A percentile compares a stretch with the other conserved stretches of the same genome.
Evolutionary conservation across 2,113 vertebrate species (phyloP).

Genomic region (Dicaeum eximium): DNA sequence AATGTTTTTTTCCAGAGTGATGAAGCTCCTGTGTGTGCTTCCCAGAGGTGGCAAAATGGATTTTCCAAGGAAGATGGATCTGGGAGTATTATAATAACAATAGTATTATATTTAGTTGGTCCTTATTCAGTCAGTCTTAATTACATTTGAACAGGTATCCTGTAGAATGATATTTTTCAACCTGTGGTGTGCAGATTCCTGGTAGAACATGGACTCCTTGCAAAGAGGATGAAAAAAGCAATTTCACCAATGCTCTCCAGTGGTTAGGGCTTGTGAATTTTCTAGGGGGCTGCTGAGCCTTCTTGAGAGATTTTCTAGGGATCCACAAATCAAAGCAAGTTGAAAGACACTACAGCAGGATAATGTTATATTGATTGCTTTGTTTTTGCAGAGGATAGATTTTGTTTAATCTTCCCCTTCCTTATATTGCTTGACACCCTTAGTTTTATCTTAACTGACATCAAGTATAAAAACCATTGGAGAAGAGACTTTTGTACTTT

Average conservation of each 20-base stretch:
- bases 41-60: not conserved
- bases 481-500: not conserved
- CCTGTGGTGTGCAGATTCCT: not conserved
- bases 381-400: conserved; percentile 62
- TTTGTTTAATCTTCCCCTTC: conserved; percentile 62
- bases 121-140: not conserved
- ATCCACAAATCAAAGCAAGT: conserved; percentile 44
- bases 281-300: not conserved
- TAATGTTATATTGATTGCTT: conserved; percentile 54
- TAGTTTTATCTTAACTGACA: conserved; percentile 39
- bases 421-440: conserved; percentile 25
- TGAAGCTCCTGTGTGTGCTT: not conserved
- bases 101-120: not conserved
- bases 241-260: not conserved
- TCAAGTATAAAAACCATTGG: not conserved
- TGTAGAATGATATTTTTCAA: not conserved
- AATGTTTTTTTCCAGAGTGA: not conserved
- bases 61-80: not conserved
- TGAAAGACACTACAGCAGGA: conserved; percentile 11
- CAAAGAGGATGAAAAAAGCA: not conserved
- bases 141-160: not conserved
- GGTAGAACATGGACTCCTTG: not conserved
- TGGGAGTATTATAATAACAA: not conserved
- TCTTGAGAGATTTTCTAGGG: not conserved
- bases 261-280: not conserved